Base-by-base conservation (phyloP, 2,888 invertebrate genomes). In the Acanthacorydalis orientalis region DNA sequence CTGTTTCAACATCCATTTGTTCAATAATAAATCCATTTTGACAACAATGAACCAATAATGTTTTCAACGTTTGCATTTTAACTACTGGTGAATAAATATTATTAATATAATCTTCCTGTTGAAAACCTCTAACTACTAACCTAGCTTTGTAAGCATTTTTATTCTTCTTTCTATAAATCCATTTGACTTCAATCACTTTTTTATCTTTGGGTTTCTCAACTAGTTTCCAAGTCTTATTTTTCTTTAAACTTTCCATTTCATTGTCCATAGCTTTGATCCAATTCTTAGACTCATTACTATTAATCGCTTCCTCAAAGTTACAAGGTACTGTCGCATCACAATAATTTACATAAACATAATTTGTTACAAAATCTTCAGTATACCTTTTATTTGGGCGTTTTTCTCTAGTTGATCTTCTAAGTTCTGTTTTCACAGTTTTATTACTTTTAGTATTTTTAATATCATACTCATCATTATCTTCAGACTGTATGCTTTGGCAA, bases 1-100 rank as follows among this genome's bases (percentile, higher is more conserved):
- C 51, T 4, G 51, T 49, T 40, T 51, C 48, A 12, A 51, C 51
- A 42, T 53, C 50, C 52, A 53, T 50, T 48, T 53, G 52, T 10
- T 53, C 50, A n/a, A 51, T 53, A 23, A 46, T 49, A 23, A 49
- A 35, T 31, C 15, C 44, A 34, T 46, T 44, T 45, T 51, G 31
- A 44, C 48, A 47, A 44, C 49, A 35, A 46, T 14, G 33, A 9
- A 12, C n/a, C 37, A 45, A 45, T 15, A 45, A 45, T 4, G 38
- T 9, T 45, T 34, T 37, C 38, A n/a, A 35, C 34, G 23, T 45
- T 45, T 16, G 38, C 45, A 38, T 45, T 45, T 31, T 45, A 11
- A 31, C 34, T 23, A 45, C 45, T 3, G 15, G 45, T 4, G 45
- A 45, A 45, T 45, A 45, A 37, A 16, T 45, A 37, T 45, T 15